Percentiles rank a stretch among this genome's conserved stretches.
phyloP scores from a whole-genome alignment of 1,140 invertebrate species.

The Drosophila gunungcola region DNA sequence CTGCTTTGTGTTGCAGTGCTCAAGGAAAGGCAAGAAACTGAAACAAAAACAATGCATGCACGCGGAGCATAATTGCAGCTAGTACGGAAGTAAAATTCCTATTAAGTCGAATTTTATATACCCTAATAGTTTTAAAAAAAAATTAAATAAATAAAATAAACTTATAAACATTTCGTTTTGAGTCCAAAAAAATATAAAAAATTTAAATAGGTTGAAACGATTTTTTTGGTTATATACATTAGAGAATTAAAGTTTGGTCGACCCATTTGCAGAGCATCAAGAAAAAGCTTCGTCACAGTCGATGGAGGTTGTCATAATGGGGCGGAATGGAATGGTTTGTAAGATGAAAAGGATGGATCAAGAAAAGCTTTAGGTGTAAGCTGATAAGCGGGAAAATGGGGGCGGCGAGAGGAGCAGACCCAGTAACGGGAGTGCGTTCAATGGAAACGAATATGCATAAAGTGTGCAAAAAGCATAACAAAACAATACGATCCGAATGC shows the following conservation, averaged over 20 bases:
- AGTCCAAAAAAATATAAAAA: not conserved
- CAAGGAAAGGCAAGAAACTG: constrained; percentile 27
- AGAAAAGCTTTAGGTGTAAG: constrained; percentile 20
- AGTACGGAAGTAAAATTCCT: not conserved
- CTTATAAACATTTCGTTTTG: too few relatives aligned
- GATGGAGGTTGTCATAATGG: constrained; percentile 44
- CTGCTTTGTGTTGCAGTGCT: constrained; percentile 15
- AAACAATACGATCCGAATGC: constrained; percentile 35
- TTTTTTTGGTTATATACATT: too few relatives aligned
- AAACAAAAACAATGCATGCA: constrained; percentile 53
- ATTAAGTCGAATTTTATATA: not conserved
- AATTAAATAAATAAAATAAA: too few relatives aligned
- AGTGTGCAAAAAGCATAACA: constrained; percentile 60
- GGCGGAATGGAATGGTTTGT: constrained; percentile 1
- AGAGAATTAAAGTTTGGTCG: too few relatives aligned
- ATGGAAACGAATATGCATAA: constrained; percentile 39
- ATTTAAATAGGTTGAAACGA: too few relatives aligned
- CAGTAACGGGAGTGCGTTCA: constrained; percentile 39
- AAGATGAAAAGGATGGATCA: constrained; percentile 15
- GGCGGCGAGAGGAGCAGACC: not conserved
- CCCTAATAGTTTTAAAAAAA: not conserved
- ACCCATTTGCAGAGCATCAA: too few relatives aligned
- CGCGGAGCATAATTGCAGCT: constrained; percentile 54
- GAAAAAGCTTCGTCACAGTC: constrained; percentile 34
- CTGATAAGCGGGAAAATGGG: constrained; percentile 3